Conservation (phyloP, 2,888 invertebrate species). For the Stenotaenia linearis region DNA sequence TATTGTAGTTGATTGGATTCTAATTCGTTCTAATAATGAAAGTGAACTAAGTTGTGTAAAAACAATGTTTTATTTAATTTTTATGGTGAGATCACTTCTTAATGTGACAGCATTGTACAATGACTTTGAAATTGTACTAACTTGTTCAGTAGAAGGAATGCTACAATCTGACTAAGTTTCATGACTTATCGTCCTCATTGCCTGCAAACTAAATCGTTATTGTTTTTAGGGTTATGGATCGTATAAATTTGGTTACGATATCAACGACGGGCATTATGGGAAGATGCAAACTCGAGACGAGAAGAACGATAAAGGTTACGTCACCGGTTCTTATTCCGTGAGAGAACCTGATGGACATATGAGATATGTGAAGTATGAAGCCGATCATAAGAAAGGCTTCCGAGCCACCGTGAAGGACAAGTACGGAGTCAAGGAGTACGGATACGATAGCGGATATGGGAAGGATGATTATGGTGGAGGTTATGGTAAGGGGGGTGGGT, state of each 20-base stretch:
- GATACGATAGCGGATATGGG: neutral
- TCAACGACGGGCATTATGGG: constrained; percentile 65
- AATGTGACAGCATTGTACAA: too few species aligned
- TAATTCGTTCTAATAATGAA: too few species aligned
- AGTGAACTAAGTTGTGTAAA: too few species aligned
- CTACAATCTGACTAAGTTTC: too few species aligned
- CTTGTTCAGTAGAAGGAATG: too few species aligned
- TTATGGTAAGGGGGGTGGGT: neutral
- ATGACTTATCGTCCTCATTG: too few species aligned
- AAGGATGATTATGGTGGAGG: neutral
- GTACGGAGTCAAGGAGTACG: neutral
- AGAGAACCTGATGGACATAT: constrained; percentile 69
- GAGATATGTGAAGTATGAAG: constrained; percentile 65
- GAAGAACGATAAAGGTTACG: constrained; percentile 61
- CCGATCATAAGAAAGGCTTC: constrained; percentile 68
- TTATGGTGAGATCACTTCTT: too few species aligned
- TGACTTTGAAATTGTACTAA: too few species aligned
- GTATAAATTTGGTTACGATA: constrained; percentile 68
- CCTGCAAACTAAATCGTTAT: too few species aligned
- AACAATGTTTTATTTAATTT: too few species aligned
- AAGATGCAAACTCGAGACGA: constrained; percentile 69
- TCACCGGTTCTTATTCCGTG: constrained; percentile 64
- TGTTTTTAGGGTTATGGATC: constrained; percentile 63
- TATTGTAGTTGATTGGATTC: too few species aligned
- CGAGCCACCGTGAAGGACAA: constrained; percentile 57